Conservation (phyloP, 2,888 invertebrate species). For the Acanthococcus lagerstroemiae region DNA sequence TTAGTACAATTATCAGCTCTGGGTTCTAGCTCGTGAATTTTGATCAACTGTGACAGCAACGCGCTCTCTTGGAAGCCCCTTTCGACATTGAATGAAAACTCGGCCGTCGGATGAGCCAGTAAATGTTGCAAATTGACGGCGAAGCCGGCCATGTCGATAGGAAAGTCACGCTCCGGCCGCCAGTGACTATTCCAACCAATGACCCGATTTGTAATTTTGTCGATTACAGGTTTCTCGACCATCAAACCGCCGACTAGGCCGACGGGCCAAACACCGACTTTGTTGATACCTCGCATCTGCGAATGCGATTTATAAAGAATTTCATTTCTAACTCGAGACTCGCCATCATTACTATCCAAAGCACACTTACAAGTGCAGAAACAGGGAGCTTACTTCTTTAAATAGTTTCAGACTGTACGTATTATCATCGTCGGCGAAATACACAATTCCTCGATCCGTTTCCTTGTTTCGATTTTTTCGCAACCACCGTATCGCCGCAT, state of each 20-base stretch:
- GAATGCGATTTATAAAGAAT: conserved; percentile 38
- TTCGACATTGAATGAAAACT: conserved; percentile 73
- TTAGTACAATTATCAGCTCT: conserved; percentile 82
- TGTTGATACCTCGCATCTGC: conserved; percentile 67
- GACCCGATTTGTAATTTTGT: conserved; percentile 51
- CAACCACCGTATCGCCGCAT: conserved; percentile 74
- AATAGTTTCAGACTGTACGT: conserved; percentile 83
- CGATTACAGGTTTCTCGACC: conserved; percentile 79
- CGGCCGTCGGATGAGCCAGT: conserved; percentile 50
- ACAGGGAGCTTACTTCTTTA: conserved; percentile 75
- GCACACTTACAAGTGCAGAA: background rate
- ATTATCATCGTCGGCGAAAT: conserved; percentile 96
- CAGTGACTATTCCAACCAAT: conserved; percentile 64
- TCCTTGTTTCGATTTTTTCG: conserved; percentile 51
- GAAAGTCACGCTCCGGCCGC: conserved; percentile 84
- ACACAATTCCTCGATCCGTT: conserved; percentile 63
- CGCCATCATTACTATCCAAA: background rate
- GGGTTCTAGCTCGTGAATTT: conserved; percentile 72
- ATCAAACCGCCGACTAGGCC: conserved; percentile 90
- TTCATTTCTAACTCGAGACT: background rate
- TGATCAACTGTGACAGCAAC: conserved; percentile 60
- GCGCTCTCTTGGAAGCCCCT: conserved; percentile 84
- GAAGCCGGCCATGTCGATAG: conserved; percentile 97
- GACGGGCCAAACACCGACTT: conserved; percentile 89
- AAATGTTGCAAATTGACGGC: conserved; percentile 71